Conservation (phyloP, 1,140 invertebrate genomes). For the Hirudo medicinalis region DNA sequence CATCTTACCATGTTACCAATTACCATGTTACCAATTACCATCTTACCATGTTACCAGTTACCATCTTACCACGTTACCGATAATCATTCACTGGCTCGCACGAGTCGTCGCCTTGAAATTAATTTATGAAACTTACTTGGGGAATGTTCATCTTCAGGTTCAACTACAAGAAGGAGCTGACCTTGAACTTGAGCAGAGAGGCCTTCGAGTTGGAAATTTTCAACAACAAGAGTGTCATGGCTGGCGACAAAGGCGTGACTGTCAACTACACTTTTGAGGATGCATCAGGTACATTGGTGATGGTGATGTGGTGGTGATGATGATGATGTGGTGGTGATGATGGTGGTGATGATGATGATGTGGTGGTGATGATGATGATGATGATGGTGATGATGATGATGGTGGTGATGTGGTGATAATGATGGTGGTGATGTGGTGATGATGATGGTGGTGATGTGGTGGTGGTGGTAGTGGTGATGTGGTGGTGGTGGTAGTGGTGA, state of each 20-base stretch:
- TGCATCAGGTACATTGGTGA: not conserved
- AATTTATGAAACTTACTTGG: no score
- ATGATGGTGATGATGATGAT: conserved; percentile 1
- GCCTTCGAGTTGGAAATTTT: conserved; percentile 24
- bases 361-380: not conserved
- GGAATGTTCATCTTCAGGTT: conserved; percentile 15
- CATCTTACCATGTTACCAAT: no score
- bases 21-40: no score
- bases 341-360: not conserved
- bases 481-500: not conserved
- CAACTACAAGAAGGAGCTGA: conserved; percentile 24
- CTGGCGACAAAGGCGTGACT: conserved; percentile 26
- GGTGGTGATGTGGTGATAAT: not conserved
- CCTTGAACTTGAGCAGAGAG: conserved; percentile 12
- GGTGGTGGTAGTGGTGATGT: not conserved
- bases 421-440: not conserved
- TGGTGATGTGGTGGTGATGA: not conserved
- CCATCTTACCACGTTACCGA: no score
- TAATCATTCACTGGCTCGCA: no score
- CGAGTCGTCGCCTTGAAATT: no score
- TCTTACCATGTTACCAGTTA: no score
- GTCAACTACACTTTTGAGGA: conserved; percentile 24
- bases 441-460: not conserved
- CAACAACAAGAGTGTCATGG: conserved; percentile 24
- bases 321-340: conserved; percentile 3